Evolutionary conservation across 2,797 vertebrate species (phyloP).

Genomic region (Siniperca obscura): DNA sequence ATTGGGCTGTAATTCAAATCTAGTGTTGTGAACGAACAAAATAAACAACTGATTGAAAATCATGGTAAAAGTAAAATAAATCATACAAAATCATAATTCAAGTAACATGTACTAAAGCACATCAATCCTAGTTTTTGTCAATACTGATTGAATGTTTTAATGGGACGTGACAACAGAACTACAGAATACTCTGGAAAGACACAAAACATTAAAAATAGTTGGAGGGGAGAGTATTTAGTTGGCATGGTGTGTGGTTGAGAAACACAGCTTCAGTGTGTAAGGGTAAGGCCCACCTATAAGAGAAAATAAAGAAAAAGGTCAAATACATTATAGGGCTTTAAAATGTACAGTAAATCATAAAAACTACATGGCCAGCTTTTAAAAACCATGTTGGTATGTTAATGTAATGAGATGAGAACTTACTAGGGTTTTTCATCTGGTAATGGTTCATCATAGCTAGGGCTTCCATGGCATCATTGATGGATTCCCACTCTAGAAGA

Average conservation of each 20-base stretch:
- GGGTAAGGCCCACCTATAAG: constrained; percentile 91
- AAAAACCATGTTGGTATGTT: background rate
- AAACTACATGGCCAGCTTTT: background rate
- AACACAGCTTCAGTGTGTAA: constrained; percentile 95
- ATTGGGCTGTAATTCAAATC: constrained; percentile 33
- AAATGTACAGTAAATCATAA: background rate
- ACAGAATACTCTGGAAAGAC: constrained; percentile 54
- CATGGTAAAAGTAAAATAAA: constrained; percentile 47
- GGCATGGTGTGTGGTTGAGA: constrained; percentile 93
- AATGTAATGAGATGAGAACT: constrained; percentile 58
- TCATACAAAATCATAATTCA: constrained; percentile 64
- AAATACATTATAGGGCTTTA: background rate
- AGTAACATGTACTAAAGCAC: constrained; percentile 59
- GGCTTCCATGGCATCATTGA: constrained; percentile 93
- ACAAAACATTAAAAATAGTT: constrained; percentile 59
- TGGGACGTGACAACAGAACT: constrained; percentile 53
- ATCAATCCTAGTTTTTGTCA: constrained; percentile 57
- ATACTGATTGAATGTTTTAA: constrained; percentile 48
- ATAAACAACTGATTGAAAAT: constrained; percentile 51
- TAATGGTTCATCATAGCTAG: constrained; percentile 91
- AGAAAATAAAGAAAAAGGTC: background rate
- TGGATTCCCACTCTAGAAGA: constrained; percentile 91
- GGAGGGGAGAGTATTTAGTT: constrained; percentile 80
- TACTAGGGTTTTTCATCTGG: constrained; percentile 95
- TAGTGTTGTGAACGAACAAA: constrained; percentile 62